phyloP scores from a whole-genome alignment of 2,113 vertebrate genomes.

The Toxotes jaculatrix region DNA sequence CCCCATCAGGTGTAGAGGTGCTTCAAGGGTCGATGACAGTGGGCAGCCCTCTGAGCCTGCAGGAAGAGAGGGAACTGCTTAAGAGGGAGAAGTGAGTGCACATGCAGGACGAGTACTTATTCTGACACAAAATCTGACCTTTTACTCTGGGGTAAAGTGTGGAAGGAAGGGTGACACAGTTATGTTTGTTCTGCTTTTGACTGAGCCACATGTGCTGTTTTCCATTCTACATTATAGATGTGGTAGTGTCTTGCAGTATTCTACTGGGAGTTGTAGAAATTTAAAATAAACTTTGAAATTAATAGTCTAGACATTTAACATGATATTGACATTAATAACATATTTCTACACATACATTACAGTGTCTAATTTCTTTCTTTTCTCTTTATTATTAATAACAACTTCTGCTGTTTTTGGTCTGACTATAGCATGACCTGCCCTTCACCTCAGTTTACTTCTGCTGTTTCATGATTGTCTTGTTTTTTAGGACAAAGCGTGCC shows the following conservation, averaged over 20 bases:
- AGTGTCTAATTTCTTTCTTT: neutral
- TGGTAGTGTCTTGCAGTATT: neutral
- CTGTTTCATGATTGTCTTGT: neutral
- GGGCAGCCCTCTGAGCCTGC: conserved; percentile 83
- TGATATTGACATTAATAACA: neutral
- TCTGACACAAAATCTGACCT: neutral
- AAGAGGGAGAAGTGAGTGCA: conserved; percentile 91
- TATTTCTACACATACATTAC: neutral
- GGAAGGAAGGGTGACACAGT: neutral
- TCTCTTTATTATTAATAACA: neutral
- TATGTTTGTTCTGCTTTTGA: neutral
- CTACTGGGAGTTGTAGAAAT: neutral
- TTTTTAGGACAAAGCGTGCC: conserved; percentile 89
- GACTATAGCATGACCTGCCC: neutral
- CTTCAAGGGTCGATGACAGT: conserved; percentile 67
- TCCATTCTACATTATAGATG: neutral
- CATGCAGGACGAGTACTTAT: neutral
- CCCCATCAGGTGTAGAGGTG: conserved; percentile 77
- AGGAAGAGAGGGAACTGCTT: conserved; percentile 95
- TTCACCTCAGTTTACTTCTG: neutral
- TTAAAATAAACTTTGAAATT: neutral
- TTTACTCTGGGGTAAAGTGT: neutral
- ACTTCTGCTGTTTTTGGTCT: neutral
- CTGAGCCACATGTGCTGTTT: neutral
- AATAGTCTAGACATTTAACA: neutral